These are phyloP conservation scores for Lytechinus variegatus DNA, from an alignment of 35 echinoderm and acorn worm species.

Conservation along the genomic window DNA sequence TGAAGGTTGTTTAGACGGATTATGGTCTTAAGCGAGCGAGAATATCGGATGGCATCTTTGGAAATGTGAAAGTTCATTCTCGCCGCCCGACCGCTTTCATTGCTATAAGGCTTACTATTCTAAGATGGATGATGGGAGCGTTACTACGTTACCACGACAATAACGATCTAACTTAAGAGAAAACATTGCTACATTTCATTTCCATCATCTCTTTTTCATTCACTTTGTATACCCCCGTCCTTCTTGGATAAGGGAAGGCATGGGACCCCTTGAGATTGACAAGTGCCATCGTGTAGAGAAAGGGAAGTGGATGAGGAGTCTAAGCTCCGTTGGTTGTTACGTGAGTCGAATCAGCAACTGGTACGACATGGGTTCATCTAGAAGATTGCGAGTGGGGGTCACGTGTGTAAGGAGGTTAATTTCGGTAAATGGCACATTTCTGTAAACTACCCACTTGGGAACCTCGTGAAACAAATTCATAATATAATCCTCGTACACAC, in stretches of 20 bases:
- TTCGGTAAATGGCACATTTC: no score
- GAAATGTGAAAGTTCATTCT: slow-evolving; percentile 19
- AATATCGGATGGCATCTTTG: background rate
- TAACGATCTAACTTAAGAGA: background rate
- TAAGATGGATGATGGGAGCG: background rate
- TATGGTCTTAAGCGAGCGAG: background rate
- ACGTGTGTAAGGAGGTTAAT: no score
- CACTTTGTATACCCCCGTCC: no score
- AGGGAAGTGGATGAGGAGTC: background rate
- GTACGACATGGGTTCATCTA: no score
- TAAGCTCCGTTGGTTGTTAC: background rate
- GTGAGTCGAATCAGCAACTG: background rate
- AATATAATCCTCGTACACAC: no score
- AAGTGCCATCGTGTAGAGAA: background rate
- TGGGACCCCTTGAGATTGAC: no score
- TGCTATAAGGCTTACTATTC: background rate
- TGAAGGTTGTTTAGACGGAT: background rate
- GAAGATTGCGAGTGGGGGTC: no score
- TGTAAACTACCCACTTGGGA: no score
- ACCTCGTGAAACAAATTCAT: no score
- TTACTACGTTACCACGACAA: background rate
- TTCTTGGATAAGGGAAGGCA: no score
- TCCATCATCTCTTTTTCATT: background rate
- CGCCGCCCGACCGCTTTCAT: background rate
- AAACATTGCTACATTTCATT: background rate